Evolutionary conservation across 2,888 invertebrate genomes (phyloP).

Genomic region (Troilus luridus): DNA sequence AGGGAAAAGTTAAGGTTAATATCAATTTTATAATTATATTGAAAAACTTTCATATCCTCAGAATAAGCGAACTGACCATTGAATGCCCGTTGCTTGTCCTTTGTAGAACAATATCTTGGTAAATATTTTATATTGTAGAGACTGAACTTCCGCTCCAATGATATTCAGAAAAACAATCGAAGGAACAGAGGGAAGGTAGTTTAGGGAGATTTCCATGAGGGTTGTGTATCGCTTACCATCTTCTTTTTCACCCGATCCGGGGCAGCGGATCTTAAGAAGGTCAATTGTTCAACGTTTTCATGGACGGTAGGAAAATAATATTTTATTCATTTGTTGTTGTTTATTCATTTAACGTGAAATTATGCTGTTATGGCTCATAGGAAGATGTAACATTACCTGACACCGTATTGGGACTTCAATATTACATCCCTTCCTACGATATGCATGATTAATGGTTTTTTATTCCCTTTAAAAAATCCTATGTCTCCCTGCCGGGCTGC

Average conservation of each 20-base stretch:
- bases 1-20: too few relatives aligned
- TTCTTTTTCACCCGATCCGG: background rate
- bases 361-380: too few relatives aligned
- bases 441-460: too few relatives aligned
- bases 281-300: background rate
- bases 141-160: background rate
- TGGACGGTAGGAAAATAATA: background rate
- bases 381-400: too few relatives aligned
- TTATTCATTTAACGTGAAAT: too few relatives aligned
- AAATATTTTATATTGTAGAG: constrained; percentile 59
- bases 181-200: background rate
- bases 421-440: too few relatives aligned
- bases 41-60: background rate
- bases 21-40: too few relatives aligned
- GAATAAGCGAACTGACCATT: background rate
- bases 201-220: background rate
- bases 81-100: background rate
- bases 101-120: background rate
- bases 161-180: background rate
- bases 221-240: background rate
- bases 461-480: too few relatives aligned
- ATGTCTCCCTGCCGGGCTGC: too few relatives aligned
- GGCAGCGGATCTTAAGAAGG: background rate
- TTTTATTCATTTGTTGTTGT: too few relatives aligned
- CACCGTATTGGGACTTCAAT: too few relatives aligned